Evolutionary conservation across 2,797 vertebrate genomes (phyloP), one percentile per base, ranked within the genome.

Genomic region (Micropoecilia bifurca): DNA sequence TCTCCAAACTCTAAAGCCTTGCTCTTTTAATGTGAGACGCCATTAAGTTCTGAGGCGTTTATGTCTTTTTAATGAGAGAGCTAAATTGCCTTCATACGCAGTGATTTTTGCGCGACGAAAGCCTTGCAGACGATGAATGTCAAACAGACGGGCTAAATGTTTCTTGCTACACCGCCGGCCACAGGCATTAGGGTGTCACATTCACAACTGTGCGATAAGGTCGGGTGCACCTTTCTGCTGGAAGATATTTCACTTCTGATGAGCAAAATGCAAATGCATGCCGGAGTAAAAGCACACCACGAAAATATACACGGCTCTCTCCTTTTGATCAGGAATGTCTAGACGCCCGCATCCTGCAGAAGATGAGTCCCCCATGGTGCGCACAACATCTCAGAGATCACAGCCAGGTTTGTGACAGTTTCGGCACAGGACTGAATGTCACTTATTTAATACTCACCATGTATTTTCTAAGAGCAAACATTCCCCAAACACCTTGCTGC

Each of bases 61-160:
- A 95, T 95, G 92, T 93, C 91, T 94, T 95, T 96, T 95, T 96
- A 96, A 96, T 95, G 93, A 94, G 91, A 83, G 85, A 84, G 83
- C 92, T 90, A 95, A 95, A 95, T 94, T 95, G 96, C 92, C 92
- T 93, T 95, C 89, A 92, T 91, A 94, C 74, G 76, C 91, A 85
- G 85, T 90, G 93, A 86, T 92, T 95, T 96, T 93, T 90, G 91
- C 92, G 90, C 90, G 92, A 95, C 93, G 89, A 93, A 94, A 93
- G 90, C 91, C 87, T 90, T 50, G 87, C 91, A 85, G 92, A 89
- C 88, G 90, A 88, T 94, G 93, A 93, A 94, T 94, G 92, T 91
- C 94, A 93, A 93, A 90, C 74, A 88, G 88, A 91, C 81, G 45
- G 45, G 75, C 91, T 89, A 89, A 94, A 93, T 93, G 94, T 92